A percentile compares a stretch with the other conserved stretches of the same genome.
phyloP scores from a whole-genome alignment of 2,113 vertebrate species.

The Anarhynchus alexandrinus region DNA sequence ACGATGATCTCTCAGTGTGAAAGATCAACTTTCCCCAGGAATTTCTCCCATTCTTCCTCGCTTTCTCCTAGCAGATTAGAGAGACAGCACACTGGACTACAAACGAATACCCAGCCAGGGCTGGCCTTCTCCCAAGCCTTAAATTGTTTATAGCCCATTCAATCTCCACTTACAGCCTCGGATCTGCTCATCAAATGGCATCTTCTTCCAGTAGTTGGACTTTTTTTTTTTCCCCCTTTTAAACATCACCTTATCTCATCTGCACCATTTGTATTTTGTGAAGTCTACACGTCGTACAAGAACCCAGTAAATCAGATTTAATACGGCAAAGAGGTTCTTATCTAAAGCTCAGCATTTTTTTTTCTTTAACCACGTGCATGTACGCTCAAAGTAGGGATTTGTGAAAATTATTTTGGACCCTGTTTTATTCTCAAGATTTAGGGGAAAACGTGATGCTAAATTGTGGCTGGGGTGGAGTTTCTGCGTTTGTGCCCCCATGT shows the following conservation, averaged over 20 bases:
- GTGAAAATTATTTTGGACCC: neutral
- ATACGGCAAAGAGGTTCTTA: neutral
- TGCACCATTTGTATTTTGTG: slow-evolving; percentile 1
- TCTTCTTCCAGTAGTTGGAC: neutral
- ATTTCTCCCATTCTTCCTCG: neutral
- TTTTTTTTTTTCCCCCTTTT: neutral
- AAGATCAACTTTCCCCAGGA: neutral
- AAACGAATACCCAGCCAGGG: neutral
- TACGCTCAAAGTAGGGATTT: neutral
- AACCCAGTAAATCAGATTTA: neutral
- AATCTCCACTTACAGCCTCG: neutral
- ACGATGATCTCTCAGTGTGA: neutral
- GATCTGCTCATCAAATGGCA: slow-evolving; percentile 16
- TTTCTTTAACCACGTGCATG: neutral
- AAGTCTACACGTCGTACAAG: neutral
- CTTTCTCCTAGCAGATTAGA: neutral
- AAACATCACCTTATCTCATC: slow-evolving; percentile 40
- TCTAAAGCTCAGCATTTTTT: neutral
- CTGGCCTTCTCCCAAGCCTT: slow-evolving; percentile 43
- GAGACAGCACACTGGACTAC: neutral
- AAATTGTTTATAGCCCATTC: slow-evolving; percentile 40
- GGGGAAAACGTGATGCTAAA: neutral
- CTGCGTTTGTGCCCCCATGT: neutral
- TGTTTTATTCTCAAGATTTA: neutral
- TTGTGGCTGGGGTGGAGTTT: neutral